Evolutionary conservation across 37 sponge, comb jelly and placozoan genomes (phyloP).

Genomic region (Amphimedon queenslandica): DNA sequence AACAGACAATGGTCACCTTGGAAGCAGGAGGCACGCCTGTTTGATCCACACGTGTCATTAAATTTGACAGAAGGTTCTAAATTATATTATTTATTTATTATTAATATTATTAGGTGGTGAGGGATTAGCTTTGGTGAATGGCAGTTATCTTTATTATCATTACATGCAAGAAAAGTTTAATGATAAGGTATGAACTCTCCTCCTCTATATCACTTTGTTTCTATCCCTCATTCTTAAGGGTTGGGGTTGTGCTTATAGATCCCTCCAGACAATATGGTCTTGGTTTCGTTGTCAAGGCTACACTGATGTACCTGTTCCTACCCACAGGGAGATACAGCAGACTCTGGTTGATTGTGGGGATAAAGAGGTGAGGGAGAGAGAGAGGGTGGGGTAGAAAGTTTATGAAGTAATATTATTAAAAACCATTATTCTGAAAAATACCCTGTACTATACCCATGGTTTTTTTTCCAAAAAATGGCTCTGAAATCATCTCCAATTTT

Average conservation of each 20-base stretch:
- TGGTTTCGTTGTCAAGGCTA: slow-evolving; percentile 93
- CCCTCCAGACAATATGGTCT: slow-evolving; percentile 96
- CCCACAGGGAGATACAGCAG: slow-evolving; percentile 86
- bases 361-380: slow-evolving; percentile 69
- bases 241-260: slow-evolving; percentile 99
- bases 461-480: no score
- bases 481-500: no score
- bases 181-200: slow-evolving; percentile 53
- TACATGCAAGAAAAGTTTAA: slow-evolving; percentile 91
- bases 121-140: slow-evolving; percentile 56
- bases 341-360: slow-evolving; percentile 73
- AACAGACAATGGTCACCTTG: slow-evolving; percentile 14
- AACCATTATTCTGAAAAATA: no score
- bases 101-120: slow-evolving; percentile 35
- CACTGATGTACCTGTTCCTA: slow-evolving; percentile 63
- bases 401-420: no score
- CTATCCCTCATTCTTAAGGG: slow-evolving; percentile 34
- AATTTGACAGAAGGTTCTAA: not conserved
- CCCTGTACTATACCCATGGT: no score
- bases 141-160: slow-evolving; percentile 90
- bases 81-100: slow-evolving; percentile 6
- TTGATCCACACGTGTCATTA: not conserved
- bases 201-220: slow-evolving; percentile 1
- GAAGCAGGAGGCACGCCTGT: not conserved
- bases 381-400: no score